A percentile compares a stretch with the other conserved stretches of the same genome.
phyloP scores from a whole-genome alignment of 2,888 invertebrate genomes.

The Isotomurus palustris region DNA sequence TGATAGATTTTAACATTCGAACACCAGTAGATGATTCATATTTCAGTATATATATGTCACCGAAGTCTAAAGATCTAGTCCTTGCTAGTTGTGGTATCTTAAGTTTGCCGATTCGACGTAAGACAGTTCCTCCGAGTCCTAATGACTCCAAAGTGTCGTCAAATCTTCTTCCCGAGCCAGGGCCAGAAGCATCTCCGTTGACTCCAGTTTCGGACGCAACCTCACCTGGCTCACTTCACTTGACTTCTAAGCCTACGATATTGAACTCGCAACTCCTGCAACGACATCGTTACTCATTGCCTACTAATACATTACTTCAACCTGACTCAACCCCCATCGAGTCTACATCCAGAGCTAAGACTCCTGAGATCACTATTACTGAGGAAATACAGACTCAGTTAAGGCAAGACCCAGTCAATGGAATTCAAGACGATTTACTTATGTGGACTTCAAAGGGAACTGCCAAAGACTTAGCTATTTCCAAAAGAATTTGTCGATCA shows the following conservation, averaged over 20 bases:
- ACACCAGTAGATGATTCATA: slow-evolving; percentile 30
- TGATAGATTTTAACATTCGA: slow-evolving; percentile 18
- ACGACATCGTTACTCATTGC: slow-evolving; percentile 39
- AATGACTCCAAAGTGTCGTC: background rate
- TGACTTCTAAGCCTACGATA: slow-evolving; percentile 16
- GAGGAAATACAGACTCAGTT: slow-evolving; percentile 46
- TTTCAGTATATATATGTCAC: slow-evolving; percentile 5
- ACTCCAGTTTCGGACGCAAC: slow-evolving; percentile 28
- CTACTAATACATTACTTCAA: slow-evolving; percentile 39
- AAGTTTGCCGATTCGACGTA: slow-evolving; percentile 15
- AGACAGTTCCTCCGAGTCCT: background rate
- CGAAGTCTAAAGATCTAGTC: slow-evolving; percentile 48
- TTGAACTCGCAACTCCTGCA: slow-evolving; percentile 17
- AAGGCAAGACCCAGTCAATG: slow-evolving; percentile 26
- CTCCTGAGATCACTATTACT: slow-evolving; percentile 62
- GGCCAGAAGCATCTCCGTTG: slow-evolving; percentile 23
- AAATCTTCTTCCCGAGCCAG: slow-evolving; percentile 11
- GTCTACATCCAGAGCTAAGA: slow-evolving; percentile 51
- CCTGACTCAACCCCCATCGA: slow-evolving; percentile 12
- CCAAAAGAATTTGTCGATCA: slow-evolving; percentile 39
- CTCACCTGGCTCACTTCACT: slow-evolving; percentile 20
- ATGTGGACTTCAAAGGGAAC: background rate
- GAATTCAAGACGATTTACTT: slow-evolving; percentile 4
- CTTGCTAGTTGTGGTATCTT: slow-evolving; percentile 65
- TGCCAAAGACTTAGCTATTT: too few species aligned